These are phyloP conservation scores for Drosophila tropicalis DNA, from an alignment of 1,140 invertebrate species.

Conservation along the genomic window DNA sequence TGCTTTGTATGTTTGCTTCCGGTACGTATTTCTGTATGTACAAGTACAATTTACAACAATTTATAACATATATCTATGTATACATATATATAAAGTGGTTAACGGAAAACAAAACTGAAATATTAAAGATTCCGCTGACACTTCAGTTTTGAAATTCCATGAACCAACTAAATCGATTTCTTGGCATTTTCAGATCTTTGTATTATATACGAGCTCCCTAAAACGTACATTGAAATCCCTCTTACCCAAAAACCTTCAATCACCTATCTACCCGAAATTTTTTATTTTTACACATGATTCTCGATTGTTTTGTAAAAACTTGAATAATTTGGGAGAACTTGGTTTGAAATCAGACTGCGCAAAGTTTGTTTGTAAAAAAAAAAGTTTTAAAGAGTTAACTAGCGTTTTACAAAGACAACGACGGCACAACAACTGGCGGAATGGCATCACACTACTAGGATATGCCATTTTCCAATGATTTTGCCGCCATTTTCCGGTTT, in stretches of 20 bases:
- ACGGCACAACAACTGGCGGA: conserved; percentile 18
- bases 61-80: conserved; percentile 49
- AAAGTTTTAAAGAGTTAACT: conserved; percentile 10
- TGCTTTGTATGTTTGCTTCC: conserved; percentile 73
- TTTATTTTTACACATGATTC: conserved; percentile 56
- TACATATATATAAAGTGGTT: conserved; percentile 35
- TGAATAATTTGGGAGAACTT: conserved; percentile 29
- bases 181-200: conserved; percentile 47
- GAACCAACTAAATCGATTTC: conserved; percentile 45
- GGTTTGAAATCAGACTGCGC: conserved; percentile 23
- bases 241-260: not conserved
- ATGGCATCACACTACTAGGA: conserved; percentile 29
- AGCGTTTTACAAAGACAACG: not conserved
- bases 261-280: not conserved
- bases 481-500: conserved; percentile 45
- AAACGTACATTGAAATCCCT: conserved; percentile 47
- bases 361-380: conserved; percentile 48
- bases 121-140: not conserved
- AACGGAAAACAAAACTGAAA: conserved; percentile 1
- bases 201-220: conserved; percentile 75
- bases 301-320: conserved; percentile 64
- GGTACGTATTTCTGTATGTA: conserved; percentile 62
- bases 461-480: conserved; percentile 22
- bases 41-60: conserved; percentile 80
- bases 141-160: not conserved